Evolutionary conservation across 2,888 invertebrate genomes (phyloP).

Genomic region (Drosophila nigritarsus): DNA sequence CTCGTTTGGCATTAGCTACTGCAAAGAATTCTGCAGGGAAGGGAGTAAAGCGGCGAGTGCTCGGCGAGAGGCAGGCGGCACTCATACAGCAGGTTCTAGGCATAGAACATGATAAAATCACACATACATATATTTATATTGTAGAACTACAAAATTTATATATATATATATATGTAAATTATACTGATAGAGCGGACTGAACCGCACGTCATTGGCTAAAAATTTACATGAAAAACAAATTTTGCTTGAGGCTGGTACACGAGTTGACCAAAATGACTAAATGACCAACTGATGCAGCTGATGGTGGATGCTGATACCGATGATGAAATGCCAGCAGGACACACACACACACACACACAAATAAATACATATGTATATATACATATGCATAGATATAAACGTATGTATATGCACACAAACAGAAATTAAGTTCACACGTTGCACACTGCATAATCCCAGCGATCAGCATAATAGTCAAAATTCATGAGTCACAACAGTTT

Average conservation of each 20-base stretch:
- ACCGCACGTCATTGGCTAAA: conserved; percentile 63
- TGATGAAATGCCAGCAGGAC: conserved; percentile 50
- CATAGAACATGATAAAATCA: conserved; percentile 65
- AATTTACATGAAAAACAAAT: conserved; percentile 81
- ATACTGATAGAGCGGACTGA: not conserved
- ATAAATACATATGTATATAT: not conserved
- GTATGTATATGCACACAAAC: not conserved
- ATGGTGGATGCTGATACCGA: conserved; percentile 28
- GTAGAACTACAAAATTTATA: too few species aligned
- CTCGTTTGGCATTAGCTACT: conserved; percentile 61
- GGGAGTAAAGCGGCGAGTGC: not conserved
- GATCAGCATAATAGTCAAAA: conserved; percentile 77
- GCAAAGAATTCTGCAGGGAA: not conserved
- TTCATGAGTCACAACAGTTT: conserved; percentile 66
- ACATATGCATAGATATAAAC: not conserved
- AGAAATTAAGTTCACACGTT: conserved; percentile 73
- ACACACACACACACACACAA: conserved; percentile 1
- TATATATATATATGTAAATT: not conserved
- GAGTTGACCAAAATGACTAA: conserved; percentile 49
- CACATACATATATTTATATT: not conserved
- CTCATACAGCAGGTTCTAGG: conserved; percentile 32
- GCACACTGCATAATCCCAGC: conserved; percentile 58
- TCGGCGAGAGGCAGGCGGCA: conserved; percentile 3
- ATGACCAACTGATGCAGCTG: conserved; percentile 57
- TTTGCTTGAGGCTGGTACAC: conserved; percentile 40